Evolutionary conservation across 2,113 vertebrate species (phyloP).

Genomic region (Aspidoscelis tigris): DNA sequence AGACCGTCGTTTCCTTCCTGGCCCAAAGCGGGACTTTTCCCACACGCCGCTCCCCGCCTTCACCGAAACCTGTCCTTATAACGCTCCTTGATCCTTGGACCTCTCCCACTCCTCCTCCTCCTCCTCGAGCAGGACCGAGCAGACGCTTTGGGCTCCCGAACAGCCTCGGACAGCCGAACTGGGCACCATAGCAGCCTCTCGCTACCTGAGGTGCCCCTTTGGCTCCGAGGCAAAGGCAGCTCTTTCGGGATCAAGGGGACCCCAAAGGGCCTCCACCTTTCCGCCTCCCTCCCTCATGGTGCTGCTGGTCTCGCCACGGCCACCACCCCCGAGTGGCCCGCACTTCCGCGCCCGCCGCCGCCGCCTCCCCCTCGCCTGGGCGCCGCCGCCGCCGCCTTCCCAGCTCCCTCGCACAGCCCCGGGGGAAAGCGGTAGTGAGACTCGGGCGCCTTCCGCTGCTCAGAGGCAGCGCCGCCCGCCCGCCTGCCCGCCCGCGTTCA

Average conservation of each 20-base stretch:
- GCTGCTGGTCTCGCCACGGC: not conserved
- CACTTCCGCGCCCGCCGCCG: not conserved
- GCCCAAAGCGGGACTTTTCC: not conserved
- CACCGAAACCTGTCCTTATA: not conserved
- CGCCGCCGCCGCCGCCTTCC: not conserved
- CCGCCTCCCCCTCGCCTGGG: too few species aligned
- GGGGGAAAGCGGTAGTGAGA: not conserved
- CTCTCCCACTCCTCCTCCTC: not conserved
- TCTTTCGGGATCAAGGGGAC: not conserved
- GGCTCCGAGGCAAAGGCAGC: not conserved
- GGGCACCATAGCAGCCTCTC: not conserved
- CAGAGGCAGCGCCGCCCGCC: constrained; percentile 45
- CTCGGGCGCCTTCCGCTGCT: not conserved
- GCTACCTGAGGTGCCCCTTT: not conserved
- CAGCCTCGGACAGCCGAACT: not conserved
- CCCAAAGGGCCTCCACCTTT: constrained; percentile 14
- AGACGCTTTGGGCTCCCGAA: not conserved
- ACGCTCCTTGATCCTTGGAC: not conserved
- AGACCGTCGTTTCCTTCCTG: not conserved
- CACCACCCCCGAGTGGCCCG: not conserved
- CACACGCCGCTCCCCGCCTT: not conserved
- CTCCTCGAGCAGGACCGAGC: not conserved
- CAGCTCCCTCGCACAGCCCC: not conserved
- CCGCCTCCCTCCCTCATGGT: not conserved
- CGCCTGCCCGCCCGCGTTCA: not conserved